Evolutionary conservation across 2,797 vertebrate genomes (phyloP), one percentile per base, ranked within the genome.

Genomic region (Betta splendens): DNA sequence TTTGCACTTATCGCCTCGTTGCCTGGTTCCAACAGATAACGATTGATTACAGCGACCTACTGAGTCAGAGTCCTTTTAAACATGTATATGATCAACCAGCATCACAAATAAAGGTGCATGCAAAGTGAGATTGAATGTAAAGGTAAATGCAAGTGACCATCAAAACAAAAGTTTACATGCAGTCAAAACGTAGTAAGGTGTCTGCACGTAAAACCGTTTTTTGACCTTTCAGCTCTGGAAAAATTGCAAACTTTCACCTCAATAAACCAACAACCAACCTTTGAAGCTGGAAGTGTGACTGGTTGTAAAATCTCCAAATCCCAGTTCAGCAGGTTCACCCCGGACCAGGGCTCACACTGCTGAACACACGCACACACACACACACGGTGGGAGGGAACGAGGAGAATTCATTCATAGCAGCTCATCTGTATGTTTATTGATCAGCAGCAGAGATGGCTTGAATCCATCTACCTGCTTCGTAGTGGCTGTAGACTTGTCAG

Each of bases 281-380:
- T 3, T 3, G 52, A 64, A 39, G 28, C 66, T 57, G 71, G 12
- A 45, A 13, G 18, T 46, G 90, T 69, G 54, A 87, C 53, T 26
- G 92, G 90, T 37, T 93, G 94, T 80, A 94, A 88, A 44, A 94
- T 89, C 84, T 95, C 93, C 82, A 95, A 93, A 91, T 96, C 94
- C 91, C 96, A 91, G 88, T 96, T 92, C 87, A 97, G 87, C 77
- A 96, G 89, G 81, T 89, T 87, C 35, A 69, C 48, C 92, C 92
- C 93, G 18, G 75, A 63, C 38, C 64, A 52, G 58, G 65, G 43
- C 53, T 77, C 65, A 78, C 74, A 46, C 75, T 69, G 64, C 62
- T 20, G 22, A 72, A 59, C 55, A 69, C 56, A 67, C 59, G 64
- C 63, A 67, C 17, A 59, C 40, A 65, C 29, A 69, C 13, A 79